Evolutionary conservation across 2,888 invertebrate species (phyloP).

Genomic region (Diachrysia chrysitis): DNA sequence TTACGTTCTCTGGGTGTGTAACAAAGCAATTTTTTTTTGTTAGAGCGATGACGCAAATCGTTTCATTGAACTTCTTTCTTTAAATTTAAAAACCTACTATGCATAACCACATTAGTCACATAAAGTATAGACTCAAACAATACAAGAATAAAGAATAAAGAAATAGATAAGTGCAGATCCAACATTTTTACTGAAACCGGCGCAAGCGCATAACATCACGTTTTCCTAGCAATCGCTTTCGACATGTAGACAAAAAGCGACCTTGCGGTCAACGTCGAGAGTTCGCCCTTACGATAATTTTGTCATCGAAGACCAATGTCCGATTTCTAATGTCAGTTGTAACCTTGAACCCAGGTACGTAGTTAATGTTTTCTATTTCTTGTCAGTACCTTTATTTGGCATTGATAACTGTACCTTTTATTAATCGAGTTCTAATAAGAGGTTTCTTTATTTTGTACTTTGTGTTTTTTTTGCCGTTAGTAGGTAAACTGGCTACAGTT

Average conservation of each 20-base stretch:
- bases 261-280: slow-evolving; percentile 77
- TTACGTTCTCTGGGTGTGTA: no score
- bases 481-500: no score
- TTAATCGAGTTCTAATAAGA: neutral
- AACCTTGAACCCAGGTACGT: slow-evolving; percentile 71
- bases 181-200: neutral
- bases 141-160: neutral
- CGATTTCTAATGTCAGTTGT: slow-evolving; percentile 77
- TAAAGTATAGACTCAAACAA: neutral
- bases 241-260: slow-evolving; percentile 77
- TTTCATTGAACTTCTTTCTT: slow-evolving; percentile 22
- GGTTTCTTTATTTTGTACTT: neutral
- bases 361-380: slow-evolving; percentile 53
- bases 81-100: slow-evolving; percentile 17
- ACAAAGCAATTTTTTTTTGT: no score
- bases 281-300: slow-evolving; percentile 79
- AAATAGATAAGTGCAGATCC: neutral
- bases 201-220: slow-evolving; percentile 61
- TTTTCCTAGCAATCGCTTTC: slow-evolving; percentile 67
- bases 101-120: neutral
- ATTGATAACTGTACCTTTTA: slow-evolving; percentile 29
- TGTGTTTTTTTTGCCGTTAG: neutral
- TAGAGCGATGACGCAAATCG: no score
- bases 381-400: slow-evolving; percentile 64
- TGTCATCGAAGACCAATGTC: slow-evolving; percentile 68